A percentile compares a stretch with the other conserved stretches of the same genome.
These are phyloP conservation scores for Carposina sasakii DNA, from an alignment of 1,140 invertebrate species.

Conservation along the genomic window DNA sequence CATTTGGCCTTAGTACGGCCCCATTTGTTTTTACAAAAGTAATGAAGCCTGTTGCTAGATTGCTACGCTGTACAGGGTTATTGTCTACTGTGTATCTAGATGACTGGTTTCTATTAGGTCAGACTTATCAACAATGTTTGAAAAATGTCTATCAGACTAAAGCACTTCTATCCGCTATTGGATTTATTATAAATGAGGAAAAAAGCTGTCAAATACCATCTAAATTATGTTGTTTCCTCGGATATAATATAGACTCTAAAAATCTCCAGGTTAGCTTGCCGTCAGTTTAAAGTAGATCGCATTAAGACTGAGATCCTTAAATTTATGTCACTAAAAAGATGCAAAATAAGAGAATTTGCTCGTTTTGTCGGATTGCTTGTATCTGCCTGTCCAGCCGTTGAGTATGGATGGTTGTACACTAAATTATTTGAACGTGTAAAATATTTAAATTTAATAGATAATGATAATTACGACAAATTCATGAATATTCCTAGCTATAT, in stretches of 20 bases:
- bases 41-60: constrained; percentile 1
- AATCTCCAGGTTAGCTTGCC: no score
- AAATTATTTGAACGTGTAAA: not conserved
- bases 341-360: constrained; percentile 11
- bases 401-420: not conserved
- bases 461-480: not conserved
- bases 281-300: no score
- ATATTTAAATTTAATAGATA: not conserved
- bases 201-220: not conserved
- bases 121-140: not conserved
- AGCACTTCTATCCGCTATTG: not conserved
- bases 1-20: constrained; percentile 5
- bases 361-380: not conserved
- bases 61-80: not conserved
- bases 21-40: constrained; percentile 3
- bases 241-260: not conserved
- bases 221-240: not conserved
- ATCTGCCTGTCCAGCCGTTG: not conserved
- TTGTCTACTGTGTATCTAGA: constrained; percentile 7
- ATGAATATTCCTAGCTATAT: not conserved
- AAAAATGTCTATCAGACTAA: not conserved
- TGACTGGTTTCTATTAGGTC: not conserved
- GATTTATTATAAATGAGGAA: constrained; percentile 6
- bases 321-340: constrained; percentile 2
- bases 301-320: not conserved